Base-by-base conservation (phyloP, 2,888 invertebrate genomes). In the Melanostoma scalare region DNA sequence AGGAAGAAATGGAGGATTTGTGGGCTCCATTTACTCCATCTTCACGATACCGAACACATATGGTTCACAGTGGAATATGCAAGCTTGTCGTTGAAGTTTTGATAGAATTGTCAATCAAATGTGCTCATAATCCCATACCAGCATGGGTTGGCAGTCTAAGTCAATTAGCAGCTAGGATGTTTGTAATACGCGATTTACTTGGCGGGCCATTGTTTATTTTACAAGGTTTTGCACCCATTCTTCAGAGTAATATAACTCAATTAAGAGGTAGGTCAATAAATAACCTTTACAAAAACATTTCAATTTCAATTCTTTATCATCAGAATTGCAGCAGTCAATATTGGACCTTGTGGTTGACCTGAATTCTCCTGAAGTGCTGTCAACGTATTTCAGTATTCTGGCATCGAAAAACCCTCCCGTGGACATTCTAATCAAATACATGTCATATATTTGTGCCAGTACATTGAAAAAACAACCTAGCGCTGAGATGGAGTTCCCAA, bases 311-410 rank as follows among this genome's bases (percentile, higher is more conserved):
- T 40, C 3, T 36, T 69, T 67, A 46, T 63, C 40, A 31, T 65
- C 89, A 94, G 95, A 95, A 77, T 90, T 95, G 10, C 95, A 95
- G 86, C 92, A 93, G 86, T 93, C 94, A 58, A 92, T 94, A 65
- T 89, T 95, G 50, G 94, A 95, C 88, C 92, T 95, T 60, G 92
- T 95, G 48, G 91, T 92, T 10, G 89, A 91, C 58, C 79, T 91
- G 2, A 91, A 90, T 77, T 89, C 91, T 0, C 91, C 92, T 0
- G 91, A 91, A 61, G 87, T 89, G 1, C 90, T 95, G 78, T 92
- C 93, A 4, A 91, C 92, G 9, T 93, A 94, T 88, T 92, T 95
- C 75, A 92, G 92, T 33, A 92, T 95, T 86, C 92, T 95, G 87
- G 93, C 94, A 85, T 91, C 90, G 9, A 89, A 92, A 42, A 90